Conservation (phyloP, 1,140 invertebrate species). For the Epicauta chinensis region DNA sequence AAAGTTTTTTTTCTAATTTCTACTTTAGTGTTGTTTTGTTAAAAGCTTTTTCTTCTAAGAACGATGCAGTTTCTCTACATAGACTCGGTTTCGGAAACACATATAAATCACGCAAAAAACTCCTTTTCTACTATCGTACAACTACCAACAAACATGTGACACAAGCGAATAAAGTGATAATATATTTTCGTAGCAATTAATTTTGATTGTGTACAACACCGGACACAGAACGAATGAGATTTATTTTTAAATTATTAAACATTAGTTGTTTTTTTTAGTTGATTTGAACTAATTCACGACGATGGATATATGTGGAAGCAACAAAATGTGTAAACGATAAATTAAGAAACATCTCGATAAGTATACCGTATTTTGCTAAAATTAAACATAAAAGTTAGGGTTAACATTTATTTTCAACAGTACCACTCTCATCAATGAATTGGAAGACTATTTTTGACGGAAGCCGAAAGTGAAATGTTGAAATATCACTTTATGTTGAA, state of each 20-base stretch:
- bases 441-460: neutral
- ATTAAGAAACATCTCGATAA: conserved; percentile 3
- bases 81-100: too few species aligned
- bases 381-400: conserved; percentile 4
- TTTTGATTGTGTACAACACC: conserved; percentile 17
- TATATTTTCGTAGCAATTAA: conserved; percentile 25
- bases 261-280: neutral
- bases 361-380: conserved; percentile 10
- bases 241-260: conserved; percentile 24
- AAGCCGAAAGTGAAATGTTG: too few species aligned
- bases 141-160: too few species aligned
- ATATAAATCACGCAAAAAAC: too few species aligned
- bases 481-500: too few species aligned
- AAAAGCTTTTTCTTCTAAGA: too few species aligned
- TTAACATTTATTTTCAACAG: neutral
- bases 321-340: conserved; percentile 26
- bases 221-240: conserved; percentile 15
- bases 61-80: too few species aligned
- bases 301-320: conserved; percentile 25
- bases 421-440: neutral
- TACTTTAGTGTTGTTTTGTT: neutral
- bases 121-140: too few species aligned
- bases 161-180: conserved; percentile 10
- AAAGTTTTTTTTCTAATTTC: conserved; percentile 10
- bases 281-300: conserved; percentile 23